Evolutionary conservation across 2,888 invertebrate species (phyloP).

Genomic region (Epinotia bilunana): DNA sequence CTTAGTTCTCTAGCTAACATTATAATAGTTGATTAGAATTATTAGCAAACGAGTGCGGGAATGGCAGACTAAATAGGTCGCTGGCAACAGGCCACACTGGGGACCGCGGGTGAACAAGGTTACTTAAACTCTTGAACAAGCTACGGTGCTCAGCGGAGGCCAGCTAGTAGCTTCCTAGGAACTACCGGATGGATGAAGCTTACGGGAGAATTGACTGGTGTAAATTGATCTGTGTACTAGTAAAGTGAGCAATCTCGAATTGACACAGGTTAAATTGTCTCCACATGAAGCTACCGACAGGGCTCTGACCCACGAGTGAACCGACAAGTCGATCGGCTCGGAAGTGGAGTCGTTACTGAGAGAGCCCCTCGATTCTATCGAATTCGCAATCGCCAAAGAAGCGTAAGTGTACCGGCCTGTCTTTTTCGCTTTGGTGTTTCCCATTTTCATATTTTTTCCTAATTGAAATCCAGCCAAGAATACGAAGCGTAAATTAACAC

Average conservation of each 20-base stretch:
- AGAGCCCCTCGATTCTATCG: conserved; percentile 17
- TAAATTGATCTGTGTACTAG: conserved; percentile 62
- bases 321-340: conserved; percentile 3
- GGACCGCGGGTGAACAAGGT: background rate
- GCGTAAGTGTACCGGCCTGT: conserved; percentile 50
- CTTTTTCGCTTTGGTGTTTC: conserved; percentile 50
- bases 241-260: conserved; percentile 67
- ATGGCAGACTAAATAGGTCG: conserved; percentile 1
- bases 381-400: conserved; percentile 43
- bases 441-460: conserved; percentile 47
- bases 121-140: background rate
- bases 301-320: conserved; percentile 32
- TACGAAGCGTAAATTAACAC: conserved; percentile 51
- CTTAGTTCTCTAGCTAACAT: conserved; percentile 49
- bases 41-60: conserved; percentile 51
- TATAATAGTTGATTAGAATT: conserved; percentile 49
- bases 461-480: conserved; percentile 49
- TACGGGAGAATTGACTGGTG: conserved; percentile 63
- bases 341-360: background rate
- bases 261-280: conserved; percentile 57
- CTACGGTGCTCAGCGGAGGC: background rate
- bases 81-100: conserved; percentile 7
- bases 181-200: conserved; percentile 49
- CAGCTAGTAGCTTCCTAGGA: background rate
- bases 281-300: conserved; percentile 46